Evolutionary conservation across 1,140 invertebrate genomes (phyloP), one percentile per base, ranked within the genome.

Genomic region (Rhyacophila brunnea): DNA sequence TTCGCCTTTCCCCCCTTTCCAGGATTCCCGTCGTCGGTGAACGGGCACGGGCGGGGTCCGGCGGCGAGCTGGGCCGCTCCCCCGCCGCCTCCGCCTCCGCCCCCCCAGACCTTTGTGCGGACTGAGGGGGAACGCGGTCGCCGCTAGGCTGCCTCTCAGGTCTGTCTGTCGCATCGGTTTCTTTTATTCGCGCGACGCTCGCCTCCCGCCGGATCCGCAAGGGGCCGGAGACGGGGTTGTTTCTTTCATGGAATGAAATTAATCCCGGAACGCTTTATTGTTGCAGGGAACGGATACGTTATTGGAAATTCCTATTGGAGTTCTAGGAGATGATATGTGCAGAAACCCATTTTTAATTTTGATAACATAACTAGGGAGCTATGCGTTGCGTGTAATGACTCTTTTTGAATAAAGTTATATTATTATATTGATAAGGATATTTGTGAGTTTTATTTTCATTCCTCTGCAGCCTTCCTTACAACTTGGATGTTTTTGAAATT

Each of bases 261-360:
- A 60, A 64, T 60, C 40, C 47, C 60, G 44, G 53, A 60, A 57
- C 47, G 44, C 49, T 57, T 57, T 43, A 49, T 64, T 64, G 57
- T 64, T 60, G 23, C 62, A 64, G 62, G 62, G 59, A 64, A 64
- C 53, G 62, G 62, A 57, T 64, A 64, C 58, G 56, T 60, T 60
- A 53, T 64, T 15, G 58, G 62, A 36, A 64, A 60, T 50, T 57
- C 57, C 10, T 64, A 64, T 58, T 64, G 62, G 62, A 51, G 53
- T 55, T 56, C 62, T 51, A 64, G 54, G 58, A 60, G 62, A 60
- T 64, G 9, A 28, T 5, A 28, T 28, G 23, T 28, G 23, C 4
- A 28, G 23, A 28, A 28, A 28, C 23, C 4, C 23, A 9, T 28
- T 28, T 28, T 5, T 28, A 28, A 28, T 28, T 28, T 28, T 28